Evolutionary conservation across 2,888 invertebrate species (phyloP).

Genomic region (Seladonia tumulorum): DNA sequence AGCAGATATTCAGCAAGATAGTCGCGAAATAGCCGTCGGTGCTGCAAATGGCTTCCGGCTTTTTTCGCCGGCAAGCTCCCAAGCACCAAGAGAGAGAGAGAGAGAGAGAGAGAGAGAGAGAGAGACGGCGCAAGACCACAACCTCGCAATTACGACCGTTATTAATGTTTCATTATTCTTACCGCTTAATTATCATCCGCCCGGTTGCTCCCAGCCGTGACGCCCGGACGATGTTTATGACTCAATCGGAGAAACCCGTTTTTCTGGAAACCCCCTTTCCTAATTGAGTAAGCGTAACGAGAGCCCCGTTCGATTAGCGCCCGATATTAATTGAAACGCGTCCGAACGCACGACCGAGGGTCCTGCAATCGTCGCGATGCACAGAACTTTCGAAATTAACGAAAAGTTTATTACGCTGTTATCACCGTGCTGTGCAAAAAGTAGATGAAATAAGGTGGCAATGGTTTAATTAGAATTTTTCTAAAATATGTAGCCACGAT

Average conservation of each 20-base stretch:
- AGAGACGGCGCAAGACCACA: background rate
- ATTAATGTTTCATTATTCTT: slow-evolving; percentile 1
- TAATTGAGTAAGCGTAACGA: slow-evolving; percentile 11
- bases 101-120: slow-evolving; percentile 1
- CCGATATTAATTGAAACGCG: background rate
- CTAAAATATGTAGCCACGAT: background rate
- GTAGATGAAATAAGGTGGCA: background rate
- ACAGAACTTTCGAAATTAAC: background rate
- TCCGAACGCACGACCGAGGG: background rate
- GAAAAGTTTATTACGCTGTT: no score
- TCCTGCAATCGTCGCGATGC: background rate
- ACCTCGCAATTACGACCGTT: background rate
- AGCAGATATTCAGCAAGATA: background rate
- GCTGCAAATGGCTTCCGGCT: background rate
- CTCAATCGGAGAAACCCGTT: background rate
- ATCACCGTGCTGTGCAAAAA: no score
- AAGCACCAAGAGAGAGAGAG: background rate
- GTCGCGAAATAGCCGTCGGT: background rate
- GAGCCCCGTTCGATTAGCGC: background rate
- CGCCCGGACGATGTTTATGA: background rate
- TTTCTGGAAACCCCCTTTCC: slow-evolving; percentile 2
- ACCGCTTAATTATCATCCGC: slow-evolving; percentile 7
- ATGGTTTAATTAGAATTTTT: background rate
- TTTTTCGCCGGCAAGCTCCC: background rate
- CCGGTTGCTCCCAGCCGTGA: background rate